phyloP scores from a whole-genome alignment of 2,888 invertebrate species.

The Serrognathus titanus region DNA sequence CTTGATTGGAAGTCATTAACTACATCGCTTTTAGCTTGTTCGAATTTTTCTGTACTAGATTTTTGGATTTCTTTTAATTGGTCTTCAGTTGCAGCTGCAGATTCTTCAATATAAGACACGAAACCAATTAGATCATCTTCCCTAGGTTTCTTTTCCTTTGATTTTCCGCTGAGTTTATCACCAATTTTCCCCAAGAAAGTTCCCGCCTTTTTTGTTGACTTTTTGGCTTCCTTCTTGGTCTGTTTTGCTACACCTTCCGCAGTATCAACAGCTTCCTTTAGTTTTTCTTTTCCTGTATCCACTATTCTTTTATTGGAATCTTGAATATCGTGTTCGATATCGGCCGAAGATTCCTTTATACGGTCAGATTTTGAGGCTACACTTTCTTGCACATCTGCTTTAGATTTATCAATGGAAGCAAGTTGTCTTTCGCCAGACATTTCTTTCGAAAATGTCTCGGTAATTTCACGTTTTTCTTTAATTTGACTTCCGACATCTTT shows the following conservation, averaged over 20 bases:
- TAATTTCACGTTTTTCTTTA: conserved; percentile 11
- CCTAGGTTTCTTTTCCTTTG: conserved; percentile 23
- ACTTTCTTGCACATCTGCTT: conserved; percentile 1
- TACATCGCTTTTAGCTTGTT: conserved; percentile 10
- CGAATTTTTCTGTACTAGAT: conserved; percentile 3
- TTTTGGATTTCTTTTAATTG: conserved; percentile 18
- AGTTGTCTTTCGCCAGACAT: conserved; percentile 22
- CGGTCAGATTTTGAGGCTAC: background rate
- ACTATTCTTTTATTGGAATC: background rate
- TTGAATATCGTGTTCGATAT: background rate
- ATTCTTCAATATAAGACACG: background rate
- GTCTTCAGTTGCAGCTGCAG: background rate
- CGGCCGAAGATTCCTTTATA: too few relatives aligned
- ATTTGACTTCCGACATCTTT: conserved; percentile 6
- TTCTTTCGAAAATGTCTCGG: conserved; percentile 24
- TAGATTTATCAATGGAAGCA: conserved; percentile 3
- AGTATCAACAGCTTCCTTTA: background rate
- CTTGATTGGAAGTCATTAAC: background rate
- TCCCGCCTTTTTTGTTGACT: conserved; percentile 12
- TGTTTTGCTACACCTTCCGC: background rate
- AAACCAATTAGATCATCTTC: too few relatives aligned
- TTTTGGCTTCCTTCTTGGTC: conserved; percentile 10
- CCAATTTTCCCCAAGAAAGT: conserved; percentile 22
- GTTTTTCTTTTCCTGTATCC: background rate
- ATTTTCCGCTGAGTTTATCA: conserved; percentile 22